Conservation (phyloP, 2,113 vertebrate species). For the Psephotus haematonotus region DNA sequence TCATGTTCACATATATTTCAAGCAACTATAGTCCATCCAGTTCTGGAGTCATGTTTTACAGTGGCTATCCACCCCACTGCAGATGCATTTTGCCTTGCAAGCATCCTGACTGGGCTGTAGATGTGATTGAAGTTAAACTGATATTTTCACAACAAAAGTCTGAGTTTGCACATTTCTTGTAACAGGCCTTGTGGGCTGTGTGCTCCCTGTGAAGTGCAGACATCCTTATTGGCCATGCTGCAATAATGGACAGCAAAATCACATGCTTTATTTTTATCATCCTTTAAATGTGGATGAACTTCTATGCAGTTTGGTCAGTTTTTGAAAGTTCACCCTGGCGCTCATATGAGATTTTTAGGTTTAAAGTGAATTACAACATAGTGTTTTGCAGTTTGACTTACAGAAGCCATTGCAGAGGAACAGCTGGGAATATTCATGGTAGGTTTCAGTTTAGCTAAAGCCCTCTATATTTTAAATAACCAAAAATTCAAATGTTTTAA, state of each 20-base stretch:
- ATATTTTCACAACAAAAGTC: neutral
- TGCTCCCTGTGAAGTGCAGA: neutral
- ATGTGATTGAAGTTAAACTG: neutral
- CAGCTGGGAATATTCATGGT: neutral
- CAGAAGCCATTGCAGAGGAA: neutral
- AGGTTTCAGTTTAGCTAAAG: neutral
- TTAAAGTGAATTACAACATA: neutral
- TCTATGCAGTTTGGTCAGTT: neutral
- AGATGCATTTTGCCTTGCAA: neutral
- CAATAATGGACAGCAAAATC: neutral
- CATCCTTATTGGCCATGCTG: neutral
- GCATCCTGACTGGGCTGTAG: neutral
- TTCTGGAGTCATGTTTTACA: neutral
- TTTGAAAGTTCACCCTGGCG: neutral
- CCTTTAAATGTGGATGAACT: neutral
- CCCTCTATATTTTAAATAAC: neutral
- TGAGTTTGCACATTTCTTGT: neutral
- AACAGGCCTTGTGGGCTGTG: neutral
- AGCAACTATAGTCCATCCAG: neutral
- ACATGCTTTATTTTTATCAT: neutral
- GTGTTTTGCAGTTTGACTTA: neutral
- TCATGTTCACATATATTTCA: neutral
- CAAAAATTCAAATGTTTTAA: neutral
- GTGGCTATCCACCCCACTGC: neutral
- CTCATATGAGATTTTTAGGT: rapidly evolving